Evolutionary conservation across 2,888 invertebrate genomes (phyloP).

Genomic region (Temnothorax ravouxi): DNA sequence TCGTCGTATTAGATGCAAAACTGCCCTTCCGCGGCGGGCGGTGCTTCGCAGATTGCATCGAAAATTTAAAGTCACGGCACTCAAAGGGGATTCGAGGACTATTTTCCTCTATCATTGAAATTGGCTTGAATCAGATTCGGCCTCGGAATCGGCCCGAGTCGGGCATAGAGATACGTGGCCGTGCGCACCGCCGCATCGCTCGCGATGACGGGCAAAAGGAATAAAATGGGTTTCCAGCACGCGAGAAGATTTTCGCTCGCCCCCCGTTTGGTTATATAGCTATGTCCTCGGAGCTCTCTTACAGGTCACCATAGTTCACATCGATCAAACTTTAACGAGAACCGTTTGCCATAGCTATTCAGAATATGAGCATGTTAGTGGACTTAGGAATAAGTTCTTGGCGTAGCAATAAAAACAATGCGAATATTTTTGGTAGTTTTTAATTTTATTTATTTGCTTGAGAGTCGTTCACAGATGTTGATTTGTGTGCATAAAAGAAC

Average conservation of each 20-base stretch:
- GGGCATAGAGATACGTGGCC: constrained; percentile 36
- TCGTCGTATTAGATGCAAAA: constrained; percentile 40
- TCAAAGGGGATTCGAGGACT: constrained; percentile 75
- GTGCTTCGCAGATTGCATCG: constrained; percentile 73
- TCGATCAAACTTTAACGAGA: constrained; percentile 67
- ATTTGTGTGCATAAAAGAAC: background rate
- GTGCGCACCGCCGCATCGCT: constrained; percentile 33
- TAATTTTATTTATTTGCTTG: background rate
- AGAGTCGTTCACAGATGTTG: background rate
- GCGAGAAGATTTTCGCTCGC: constrained; percentile 65
- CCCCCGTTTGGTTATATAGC: background rate
- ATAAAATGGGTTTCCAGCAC: constrained; percentile 66
- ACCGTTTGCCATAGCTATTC: constrained; percentile 17
- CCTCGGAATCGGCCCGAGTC: constrained; percentile 38
- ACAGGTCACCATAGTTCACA: constrained; percentile 56
- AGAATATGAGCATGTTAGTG: constrained; percentile 33
- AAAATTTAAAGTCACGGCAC: constrained; percentile 76
- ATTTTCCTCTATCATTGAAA: constrained; percentile 74
- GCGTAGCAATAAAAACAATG: background rate
- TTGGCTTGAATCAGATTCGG: constrained; percentile 72
- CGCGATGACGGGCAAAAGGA: constrained; percentile 37
- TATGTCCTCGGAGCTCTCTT: constrained; percentile 34
- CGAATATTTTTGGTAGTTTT: background rate
- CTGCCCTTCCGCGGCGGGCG: constrained; percentile 43
- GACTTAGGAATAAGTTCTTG: constrained; percentile 17